These are phyloP conservation scores for Sinelater perroti DNA, from an alignment of 2,888 invertebrate genomes.

Conservation along the genomic window DNA sequence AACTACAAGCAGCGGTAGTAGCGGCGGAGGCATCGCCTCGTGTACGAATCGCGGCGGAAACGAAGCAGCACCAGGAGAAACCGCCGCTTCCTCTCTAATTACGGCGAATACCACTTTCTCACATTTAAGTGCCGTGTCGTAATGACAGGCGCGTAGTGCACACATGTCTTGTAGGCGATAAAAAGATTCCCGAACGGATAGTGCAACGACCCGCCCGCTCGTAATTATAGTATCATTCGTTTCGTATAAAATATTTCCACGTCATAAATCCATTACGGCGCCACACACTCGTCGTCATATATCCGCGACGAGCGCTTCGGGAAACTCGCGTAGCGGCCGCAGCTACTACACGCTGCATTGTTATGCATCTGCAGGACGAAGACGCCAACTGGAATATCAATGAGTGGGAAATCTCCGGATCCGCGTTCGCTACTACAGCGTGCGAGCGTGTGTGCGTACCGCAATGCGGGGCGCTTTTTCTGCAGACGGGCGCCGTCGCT, in stretches of 20 bases:
- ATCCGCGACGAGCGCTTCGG: conserved; percentile 40
- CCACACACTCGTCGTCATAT: conserved; percentile 42
- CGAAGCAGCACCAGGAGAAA: no score
- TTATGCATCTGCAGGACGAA: conserved; percentile 34
- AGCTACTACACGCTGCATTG: no score
- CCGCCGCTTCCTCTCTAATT: conserved; percentile 15
- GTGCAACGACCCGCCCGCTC: conserved; percentile 46
- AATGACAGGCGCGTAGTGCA: conserved; percentile 30
- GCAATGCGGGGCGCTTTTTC: no score
- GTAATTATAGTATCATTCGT: conserved; percentile 47
- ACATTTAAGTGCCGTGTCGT: conserved; percentile 32
- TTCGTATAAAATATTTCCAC: conserved; percentile 47
- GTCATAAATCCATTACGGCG: conserved; percentile 48
- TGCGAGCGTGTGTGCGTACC: conserved; percentile 8
- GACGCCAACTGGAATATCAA: conserved; percentile 34
- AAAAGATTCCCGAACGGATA: conserved; percentile 38
- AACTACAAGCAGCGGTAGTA: no score
- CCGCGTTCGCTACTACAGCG: conserved; percentile 19
- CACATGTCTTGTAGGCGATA: conserved; percentile 37
- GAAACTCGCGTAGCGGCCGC: neutral
- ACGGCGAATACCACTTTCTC: conserved; percentile 29
- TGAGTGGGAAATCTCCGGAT: conserved; percentile 35
- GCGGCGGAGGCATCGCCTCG: no score
- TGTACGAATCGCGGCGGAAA: no score
- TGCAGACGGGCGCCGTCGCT: no score